Conservation (phyloP, 2,113 vertebrate species). For the Rhinopithecus roxellana region DNA sequence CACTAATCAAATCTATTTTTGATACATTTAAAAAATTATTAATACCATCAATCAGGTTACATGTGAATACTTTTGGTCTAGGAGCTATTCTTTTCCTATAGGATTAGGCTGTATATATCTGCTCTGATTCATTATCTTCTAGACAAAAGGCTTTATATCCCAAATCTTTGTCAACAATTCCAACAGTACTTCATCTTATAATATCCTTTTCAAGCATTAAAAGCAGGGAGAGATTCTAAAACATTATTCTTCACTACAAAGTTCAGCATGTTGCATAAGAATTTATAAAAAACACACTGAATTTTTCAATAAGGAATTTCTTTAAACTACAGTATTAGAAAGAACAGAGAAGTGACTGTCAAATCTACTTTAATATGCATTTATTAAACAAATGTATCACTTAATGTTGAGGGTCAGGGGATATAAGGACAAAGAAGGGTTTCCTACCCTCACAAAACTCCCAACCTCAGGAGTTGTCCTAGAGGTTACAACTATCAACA, state of each 20-base stretch:
- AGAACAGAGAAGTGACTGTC: not conserved
- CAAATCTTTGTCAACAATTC: not conserved
- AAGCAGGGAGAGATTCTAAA: not conserved
- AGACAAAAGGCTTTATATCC: not conserved
- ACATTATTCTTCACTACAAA: not conserved
- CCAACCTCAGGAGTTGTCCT: not conserved
- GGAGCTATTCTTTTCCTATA: not conserved
- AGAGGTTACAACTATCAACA: not conserved
- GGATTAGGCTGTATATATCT: not conserved
- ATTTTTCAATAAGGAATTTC: conserved; percentile 31
- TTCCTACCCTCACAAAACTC: not conserved
- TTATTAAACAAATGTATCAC: conserved; percentile 12
- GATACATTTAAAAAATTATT: not conserved
- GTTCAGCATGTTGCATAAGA: not conserved
- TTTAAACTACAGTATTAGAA: not conserved
- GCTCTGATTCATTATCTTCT: not conserved
- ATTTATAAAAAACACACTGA: not conserved
- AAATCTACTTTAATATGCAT: not conserved
- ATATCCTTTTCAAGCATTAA: not conserved
- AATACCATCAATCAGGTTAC: not conserved
- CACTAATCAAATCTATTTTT: not conserved
- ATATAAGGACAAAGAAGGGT: not conserved
- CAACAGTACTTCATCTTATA: not conserved
- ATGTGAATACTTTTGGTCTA: not conserved
- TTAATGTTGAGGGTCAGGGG: not conserved